Conservation (phyloP, 2,888 invertebrate genomes). For the Callyntrura sp. region DNA sequence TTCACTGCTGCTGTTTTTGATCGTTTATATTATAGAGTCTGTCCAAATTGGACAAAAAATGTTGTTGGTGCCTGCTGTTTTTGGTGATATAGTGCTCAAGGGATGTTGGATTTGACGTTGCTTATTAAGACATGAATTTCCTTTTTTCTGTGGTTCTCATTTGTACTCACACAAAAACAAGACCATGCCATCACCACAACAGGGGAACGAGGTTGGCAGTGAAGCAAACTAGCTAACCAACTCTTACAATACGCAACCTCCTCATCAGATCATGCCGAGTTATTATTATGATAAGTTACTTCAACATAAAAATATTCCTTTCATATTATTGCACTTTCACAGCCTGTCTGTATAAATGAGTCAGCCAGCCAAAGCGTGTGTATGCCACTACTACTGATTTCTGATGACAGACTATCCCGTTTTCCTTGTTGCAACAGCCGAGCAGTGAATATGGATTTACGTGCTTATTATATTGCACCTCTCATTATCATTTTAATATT, state of each 20-base stretch:
- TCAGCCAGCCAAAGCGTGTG: slow-evolving; percentile 21
- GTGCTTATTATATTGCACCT: slow-evolving; percentile 58
- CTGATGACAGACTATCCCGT: slow-evolving; percentile 34
- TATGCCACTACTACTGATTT: slow-evolving; percentile 17
- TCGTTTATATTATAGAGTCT: slow-evolving; percentile 34
- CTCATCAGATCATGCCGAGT: slow-evolving; percentile 7
- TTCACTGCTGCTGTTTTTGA: slow-evolving; percentile 34
- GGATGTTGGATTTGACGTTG: slow-evolving; percentile 58
- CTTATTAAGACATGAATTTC: slow-evolving; percentile 68
- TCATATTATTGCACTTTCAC: slow-evolving; percentile 40
- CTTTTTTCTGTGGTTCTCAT: slow-evolving; percentile 51
- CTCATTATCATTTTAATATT: slow-evolving; percentile 74
- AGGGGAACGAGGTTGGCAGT: not conserved
- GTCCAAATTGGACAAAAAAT: slow-evolving; percentile 42
- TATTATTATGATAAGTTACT: slow-evolving; percentile 43
- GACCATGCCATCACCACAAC: slow-evolving; percentile 31
- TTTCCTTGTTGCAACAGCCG: slow-evolving; percentile 29
- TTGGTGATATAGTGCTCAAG: slow-evolving; percentile 62
- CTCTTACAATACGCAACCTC: no score
- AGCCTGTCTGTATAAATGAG: slow-evolving; percentile 42
- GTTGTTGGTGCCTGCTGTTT: slow-evolving; percentile 56
- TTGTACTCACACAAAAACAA: slow-evolving; percentile 19
- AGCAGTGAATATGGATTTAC: slow-evolving; percentile 26
- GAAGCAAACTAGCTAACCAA: not conserved
- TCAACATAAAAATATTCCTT: slow-evolving; percentile 42